These are phyloP conservation scores for Spodoptera littoralis DNA, from an alignment of 2,888 invertebrate species.

Conservation along the genomic window DNA sequence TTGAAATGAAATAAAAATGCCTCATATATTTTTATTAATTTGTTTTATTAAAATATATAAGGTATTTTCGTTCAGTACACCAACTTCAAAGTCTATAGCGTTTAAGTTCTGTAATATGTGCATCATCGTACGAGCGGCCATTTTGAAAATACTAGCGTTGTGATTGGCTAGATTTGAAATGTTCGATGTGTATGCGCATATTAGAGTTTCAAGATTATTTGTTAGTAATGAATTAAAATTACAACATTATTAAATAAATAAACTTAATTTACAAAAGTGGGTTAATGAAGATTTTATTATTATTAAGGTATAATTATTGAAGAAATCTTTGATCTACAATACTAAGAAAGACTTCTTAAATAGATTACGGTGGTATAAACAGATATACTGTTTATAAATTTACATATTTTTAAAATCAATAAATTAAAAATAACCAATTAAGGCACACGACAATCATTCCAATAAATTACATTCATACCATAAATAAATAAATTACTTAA, in stretches of 20 bases:
- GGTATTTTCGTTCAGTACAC: too few relatives aligned
- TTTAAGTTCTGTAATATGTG: constrained; percentile 52
- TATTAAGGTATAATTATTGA: background rate
- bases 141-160: constrained; percentile 30
- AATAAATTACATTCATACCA: constrained; percentile 76
- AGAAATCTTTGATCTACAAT: background rate
- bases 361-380: constrained; percentile 50
- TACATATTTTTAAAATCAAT: constrained; percentile 4
- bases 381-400: constrained; percentile 7
- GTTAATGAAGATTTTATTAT: background rate
- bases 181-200: constrained; percentile 53
- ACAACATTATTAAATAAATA: constrained; percentile 9
- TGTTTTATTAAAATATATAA: too few relatives aligned
- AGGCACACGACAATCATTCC: constrained; percentile 32
- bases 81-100: too few relatives aligned
- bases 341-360: constrained; percentile 3
- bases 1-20: too few relatives aligned
- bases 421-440: constrained; percentile 6
- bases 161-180: constrained; percentile 31
- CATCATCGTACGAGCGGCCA: constrained; percentile 42
- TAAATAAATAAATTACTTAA: constrained; percentile 28
- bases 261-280: constrained; percentile 12
- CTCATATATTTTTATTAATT: too few relatives aligned
- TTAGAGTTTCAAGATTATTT: constrained; percentile 43
- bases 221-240: constrained; percentile 25